Conservation (phyloP, 2,113 vertebrate genomes). For the Peromyscus leucopus region DNA sequence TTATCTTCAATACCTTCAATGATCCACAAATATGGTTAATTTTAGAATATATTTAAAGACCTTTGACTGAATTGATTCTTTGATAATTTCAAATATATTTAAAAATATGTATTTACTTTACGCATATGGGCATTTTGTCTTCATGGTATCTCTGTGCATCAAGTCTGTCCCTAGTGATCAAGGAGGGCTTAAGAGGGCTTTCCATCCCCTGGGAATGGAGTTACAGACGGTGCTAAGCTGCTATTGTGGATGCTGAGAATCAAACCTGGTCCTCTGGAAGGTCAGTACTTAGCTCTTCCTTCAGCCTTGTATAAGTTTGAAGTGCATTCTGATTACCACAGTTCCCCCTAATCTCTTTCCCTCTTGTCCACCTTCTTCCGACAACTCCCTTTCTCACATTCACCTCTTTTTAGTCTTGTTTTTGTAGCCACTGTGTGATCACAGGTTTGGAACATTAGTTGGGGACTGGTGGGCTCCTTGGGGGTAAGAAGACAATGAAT, state of each 20-base stretch:
- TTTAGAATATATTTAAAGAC: background rate
- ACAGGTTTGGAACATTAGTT: background rate
- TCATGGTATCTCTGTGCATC: background rate
- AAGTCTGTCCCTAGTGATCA: background rate
- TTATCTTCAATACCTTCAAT: background rate
- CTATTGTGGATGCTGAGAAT: background rate
- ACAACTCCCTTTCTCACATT: background rate
- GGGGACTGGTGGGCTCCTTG: background rate
- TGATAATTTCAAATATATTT: background rate
- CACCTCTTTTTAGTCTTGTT: background rate
- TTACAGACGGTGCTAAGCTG: background rate
- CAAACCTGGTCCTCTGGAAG: background rate
- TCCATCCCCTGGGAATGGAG: background rate
- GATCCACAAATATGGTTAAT: background rate
- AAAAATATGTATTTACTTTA: background rate
- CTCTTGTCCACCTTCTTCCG: background rate
- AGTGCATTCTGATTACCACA: background rate
- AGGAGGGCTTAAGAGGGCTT: background rate
- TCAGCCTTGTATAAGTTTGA: background rate
- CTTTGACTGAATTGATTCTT: background rate
- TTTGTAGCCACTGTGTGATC: background rate
- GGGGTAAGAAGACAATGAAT: background rate
- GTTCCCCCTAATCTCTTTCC: background rate
- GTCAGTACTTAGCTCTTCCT: background rate
- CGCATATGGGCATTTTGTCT: background rate